Conservation (phyloP, 2,888 invertebrate genomes). For the Cancer borealis region DNA sequence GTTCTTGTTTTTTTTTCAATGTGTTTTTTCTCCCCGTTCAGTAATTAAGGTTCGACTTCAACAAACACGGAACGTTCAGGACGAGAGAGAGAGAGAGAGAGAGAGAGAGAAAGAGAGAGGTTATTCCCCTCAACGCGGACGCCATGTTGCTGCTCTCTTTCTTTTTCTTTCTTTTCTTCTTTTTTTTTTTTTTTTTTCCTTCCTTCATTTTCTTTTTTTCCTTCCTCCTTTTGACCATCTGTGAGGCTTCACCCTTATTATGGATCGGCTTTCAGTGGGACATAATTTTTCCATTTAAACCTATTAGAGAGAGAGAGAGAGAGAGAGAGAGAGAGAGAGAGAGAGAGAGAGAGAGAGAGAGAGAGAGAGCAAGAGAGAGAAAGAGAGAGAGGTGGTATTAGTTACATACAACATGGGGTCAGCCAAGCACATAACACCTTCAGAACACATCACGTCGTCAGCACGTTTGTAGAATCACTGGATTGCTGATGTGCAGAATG, state of each 20-base stretch:
- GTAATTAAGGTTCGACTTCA: neutral
- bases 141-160: neutral
- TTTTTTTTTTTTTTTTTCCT: too few relatives aligned
- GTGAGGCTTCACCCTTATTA: neutral
- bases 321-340: constrained; percentile 36
- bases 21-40: neutral
- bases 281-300: neutral
- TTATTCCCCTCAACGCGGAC: neutral
- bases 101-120: neutral
- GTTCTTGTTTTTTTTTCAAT: neutral
- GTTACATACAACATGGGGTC: too few relatives aligned
- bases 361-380: constrained; percentile 33
- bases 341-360: constrained; percentile 40
- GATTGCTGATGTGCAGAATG: neutral
- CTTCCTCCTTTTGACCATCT: neutral
- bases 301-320: neutral
- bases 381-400: neutral
- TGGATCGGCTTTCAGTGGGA: neutral
- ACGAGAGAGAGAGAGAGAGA: too few relatives aligned
- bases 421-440: too few relatives aligned
- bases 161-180: too few relatives aligned
- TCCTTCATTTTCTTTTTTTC: neutral
- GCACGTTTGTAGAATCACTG: neutral
- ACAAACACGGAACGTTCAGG: neutral
- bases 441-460: neutral